These are phyloP conservation scores for Tragulus kanchil DNA, from an alignment of 2,113 vertebrate species.

Conservation along the genomic window DNA sequence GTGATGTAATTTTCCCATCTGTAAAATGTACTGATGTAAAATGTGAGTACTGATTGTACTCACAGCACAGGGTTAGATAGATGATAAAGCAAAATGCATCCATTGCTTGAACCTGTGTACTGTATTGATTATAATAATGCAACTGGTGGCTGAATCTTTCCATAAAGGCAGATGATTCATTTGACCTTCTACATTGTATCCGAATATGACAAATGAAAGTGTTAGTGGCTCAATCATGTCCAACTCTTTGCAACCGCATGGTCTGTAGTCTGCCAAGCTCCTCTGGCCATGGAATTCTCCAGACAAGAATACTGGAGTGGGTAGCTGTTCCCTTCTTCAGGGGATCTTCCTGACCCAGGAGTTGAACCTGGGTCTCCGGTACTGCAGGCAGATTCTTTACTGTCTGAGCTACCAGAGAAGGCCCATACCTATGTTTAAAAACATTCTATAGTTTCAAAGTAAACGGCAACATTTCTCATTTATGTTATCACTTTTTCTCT, in stretches of 20 bases:
- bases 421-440: not conserved
- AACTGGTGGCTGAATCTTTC: not conserved
- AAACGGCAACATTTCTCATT: not conserved
- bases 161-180: not conserved
- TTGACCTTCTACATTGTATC: not conserved
- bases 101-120: rapidly evolving
- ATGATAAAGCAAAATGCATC: not conserved
- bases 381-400: not conserved
- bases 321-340: not conserved
- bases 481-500: not conserved
- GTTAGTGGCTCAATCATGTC: not conserved
- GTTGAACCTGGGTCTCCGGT: not conserved
- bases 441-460: constrained; percentile 18
- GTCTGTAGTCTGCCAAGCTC: not conserved
- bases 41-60: not conserved
- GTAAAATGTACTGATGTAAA: not conserved
- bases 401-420: not conserved
- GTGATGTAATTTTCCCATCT: not conserved
- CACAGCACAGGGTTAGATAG: not conserved
- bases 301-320: not conserved
- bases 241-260: not conserved
- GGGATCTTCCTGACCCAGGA: not conserved
- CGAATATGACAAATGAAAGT: not conserved
- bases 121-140: not conserved
- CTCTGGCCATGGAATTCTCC: not conserved